Conservation (phyloP, 2,797 vertebrate species). For the Threskiornis aethiopicus region DNA sequence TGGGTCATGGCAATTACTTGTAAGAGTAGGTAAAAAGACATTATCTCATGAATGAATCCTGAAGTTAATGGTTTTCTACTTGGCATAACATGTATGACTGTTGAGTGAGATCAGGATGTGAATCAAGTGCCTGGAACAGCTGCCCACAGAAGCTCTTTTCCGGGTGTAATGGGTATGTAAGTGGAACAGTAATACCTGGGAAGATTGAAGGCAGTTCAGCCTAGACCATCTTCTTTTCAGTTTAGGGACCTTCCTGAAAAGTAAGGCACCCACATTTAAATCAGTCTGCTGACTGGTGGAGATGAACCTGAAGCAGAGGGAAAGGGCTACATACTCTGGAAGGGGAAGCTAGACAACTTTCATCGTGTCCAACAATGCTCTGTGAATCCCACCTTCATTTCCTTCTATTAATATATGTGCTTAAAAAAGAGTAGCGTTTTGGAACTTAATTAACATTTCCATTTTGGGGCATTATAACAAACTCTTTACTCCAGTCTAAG, state of each 20-base stretch:
- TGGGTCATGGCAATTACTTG: background rate
- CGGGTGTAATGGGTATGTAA: background rate
- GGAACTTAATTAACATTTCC: background rate
- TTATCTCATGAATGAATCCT: background rate
- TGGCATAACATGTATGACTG: rapidly evolving
- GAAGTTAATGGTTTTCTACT: background rate
- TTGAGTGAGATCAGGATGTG: background rate
- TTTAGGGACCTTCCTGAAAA: background rate
- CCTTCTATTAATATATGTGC: background rate
- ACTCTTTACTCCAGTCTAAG: background rate
- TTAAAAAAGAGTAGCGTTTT: background rate
- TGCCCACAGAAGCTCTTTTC: background rate
- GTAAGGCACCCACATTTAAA: background rate
- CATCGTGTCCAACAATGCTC: background rate
- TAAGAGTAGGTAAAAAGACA: background rate
- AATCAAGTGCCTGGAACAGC: background rate
- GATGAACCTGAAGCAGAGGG: background rate
- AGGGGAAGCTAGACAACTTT: background rate
- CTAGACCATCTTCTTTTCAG: background rate
- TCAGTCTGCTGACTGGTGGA: rapidly evolving
- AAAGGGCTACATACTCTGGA: background rate
- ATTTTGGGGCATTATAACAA: background rate
- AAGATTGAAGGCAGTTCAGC: rapidly evolving
- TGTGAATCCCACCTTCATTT: background rate
- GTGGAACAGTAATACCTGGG: background rate